These are phyloP conservation scores for Leucophenga montana DNA, from an alignment of 2,888 invertebrate species.

Conservation along the genomic window DNA sequence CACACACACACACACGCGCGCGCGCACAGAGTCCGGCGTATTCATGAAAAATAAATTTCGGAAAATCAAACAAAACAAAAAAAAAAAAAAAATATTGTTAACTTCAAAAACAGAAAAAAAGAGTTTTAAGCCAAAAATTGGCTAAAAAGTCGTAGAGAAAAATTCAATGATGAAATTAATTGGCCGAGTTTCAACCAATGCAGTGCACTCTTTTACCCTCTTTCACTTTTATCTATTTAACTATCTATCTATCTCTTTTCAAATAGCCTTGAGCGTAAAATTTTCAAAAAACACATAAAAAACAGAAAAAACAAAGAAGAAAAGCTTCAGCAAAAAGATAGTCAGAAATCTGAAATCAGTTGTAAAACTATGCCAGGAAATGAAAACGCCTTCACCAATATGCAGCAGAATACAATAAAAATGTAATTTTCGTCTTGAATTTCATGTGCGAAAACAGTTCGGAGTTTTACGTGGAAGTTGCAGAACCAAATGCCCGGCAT, in stretches of 20 bases:
- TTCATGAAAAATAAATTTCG: background rate
- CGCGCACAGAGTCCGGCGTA: background rate
- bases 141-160: constrained; percentile 61
- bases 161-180: constrained; percentile 69
- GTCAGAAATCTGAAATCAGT: constrained; percentile 36
- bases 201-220: too few relatives aligned
- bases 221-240: too few relatives aligned
- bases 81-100: constrained; percentile 26
- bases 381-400: constrained; percentile 46
- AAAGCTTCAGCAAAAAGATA: background rate
- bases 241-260: background rate
- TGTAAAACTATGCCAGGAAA: constrained; percentile 60
- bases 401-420: background rate
- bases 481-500: too few relatives aligned
- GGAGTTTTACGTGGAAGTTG: too few relatives aligned
- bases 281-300: too few relatives aligned
- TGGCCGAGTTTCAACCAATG: constrained; percentile 64
- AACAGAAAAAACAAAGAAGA: background rate
- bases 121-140: constrained; percentile 1
- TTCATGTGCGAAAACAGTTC: constrained; percentile 12
- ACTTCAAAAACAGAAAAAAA: constrained; percentile 26
- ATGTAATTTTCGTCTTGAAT: too few relatives aligned
- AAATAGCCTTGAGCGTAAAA: constrained; percentile 42
- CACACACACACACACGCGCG: constrained; percentile 36
- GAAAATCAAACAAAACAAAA: too few relatives aligned